Percentiles rank a stretch among this genome's conserved stretches.
phyloP scores from a whole-genome alignment of 2,888 invertebrate genomes.

The Macaria liturata region DNA sequence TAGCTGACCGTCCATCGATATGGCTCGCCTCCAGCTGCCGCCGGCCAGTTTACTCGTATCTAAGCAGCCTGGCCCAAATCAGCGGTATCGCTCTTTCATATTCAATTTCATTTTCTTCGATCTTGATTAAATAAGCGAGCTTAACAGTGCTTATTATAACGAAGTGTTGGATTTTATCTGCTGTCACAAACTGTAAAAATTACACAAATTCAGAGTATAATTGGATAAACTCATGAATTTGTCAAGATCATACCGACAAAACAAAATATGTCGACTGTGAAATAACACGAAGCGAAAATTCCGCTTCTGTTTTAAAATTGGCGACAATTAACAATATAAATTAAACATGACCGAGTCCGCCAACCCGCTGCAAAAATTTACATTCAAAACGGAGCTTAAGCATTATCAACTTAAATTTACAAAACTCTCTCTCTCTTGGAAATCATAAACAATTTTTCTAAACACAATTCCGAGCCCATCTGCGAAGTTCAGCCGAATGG shows the following conservation, averaged over 20 bases:
- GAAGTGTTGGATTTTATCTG: background rate
- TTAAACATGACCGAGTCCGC: constrained; percentile 4
- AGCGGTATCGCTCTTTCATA: constrained; percentile 61
- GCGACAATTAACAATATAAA: constrained; percentile 10
- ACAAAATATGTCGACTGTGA: too few species aligned
- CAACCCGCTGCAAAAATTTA: constrained; percentile 13
- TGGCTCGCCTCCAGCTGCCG: constrained; percentile 56
- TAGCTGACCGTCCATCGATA: constrained; percentile 32
- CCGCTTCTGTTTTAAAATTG: background rate
- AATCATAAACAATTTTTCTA: constrained; percentile 29
- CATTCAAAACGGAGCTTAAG: constrained; percentile 16
- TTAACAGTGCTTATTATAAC: constrained; percentile 15
- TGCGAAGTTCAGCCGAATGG: constrained; percentile 45
- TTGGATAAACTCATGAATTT: too few species aligned
- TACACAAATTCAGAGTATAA: too few species aligned
- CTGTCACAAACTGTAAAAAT: background rate
- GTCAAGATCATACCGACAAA: too few species aligned
- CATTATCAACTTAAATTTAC: constrained; percentile 15
- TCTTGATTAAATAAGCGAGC: constrained; percentile 42
- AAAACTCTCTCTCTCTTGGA: constrained; percentile 14
- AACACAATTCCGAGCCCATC: constrained; percentile 35
- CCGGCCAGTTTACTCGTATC: constrained; percentile 57
- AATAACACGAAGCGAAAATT: background rate
- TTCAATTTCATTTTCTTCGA: constrained; percentile 58
- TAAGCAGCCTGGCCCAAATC: constrained; percentile 60